Evolutionary conservation across 2,797 vertebrate genomes (phyloP).

Genomic region (Halcyon chelicuti): DNA sequence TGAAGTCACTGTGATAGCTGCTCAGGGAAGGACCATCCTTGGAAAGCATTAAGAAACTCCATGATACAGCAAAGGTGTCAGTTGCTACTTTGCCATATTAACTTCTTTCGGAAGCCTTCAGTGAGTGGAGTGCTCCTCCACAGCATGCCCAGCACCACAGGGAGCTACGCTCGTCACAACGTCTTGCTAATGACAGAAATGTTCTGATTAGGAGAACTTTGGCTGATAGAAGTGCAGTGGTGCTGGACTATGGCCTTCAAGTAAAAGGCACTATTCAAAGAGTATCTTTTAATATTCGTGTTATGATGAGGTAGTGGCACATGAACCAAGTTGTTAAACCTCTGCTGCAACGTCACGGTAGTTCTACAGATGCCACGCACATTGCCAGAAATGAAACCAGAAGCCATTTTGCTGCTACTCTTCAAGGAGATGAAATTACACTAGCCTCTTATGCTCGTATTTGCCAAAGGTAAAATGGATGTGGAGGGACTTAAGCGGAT

Average conservation of each 20-base stretch:
- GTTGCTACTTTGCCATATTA: not conserved
- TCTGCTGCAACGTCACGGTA: not conserved
- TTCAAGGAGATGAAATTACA: not conserved
- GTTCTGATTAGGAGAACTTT: not conserved
- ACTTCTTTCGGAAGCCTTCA: fast-evolving
- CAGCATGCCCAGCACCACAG: fast-evolving
- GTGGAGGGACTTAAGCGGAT: not conserved
- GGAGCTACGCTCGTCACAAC: fast-evolving
- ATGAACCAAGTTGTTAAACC: not conserved
- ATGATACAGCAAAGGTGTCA: not conserved
- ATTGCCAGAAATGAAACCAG: not conserved
- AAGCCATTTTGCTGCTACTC: not conserved
- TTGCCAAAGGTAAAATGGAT: not conserved
- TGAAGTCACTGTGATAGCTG: not conserved
- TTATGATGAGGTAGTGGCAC: not conserved
- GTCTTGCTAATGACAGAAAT: too few species aligned
- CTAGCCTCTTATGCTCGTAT: not conserved
- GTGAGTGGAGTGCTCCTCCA: not conserved
- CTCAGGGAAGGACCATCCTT: not conserved
- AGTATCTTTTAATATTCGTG: not conserved
- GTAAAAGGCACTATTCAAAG: not conserved
- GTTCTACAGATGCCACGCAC: not conserved
- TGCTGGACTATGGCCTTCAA: not conserved
- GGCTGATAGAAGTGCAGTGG: not conserved
- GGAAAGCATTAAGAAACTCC: not conserved